Conservation (phyloP, 2,797 vertebrate genomes). For the Typhlichthys subterraneus region DNA sequence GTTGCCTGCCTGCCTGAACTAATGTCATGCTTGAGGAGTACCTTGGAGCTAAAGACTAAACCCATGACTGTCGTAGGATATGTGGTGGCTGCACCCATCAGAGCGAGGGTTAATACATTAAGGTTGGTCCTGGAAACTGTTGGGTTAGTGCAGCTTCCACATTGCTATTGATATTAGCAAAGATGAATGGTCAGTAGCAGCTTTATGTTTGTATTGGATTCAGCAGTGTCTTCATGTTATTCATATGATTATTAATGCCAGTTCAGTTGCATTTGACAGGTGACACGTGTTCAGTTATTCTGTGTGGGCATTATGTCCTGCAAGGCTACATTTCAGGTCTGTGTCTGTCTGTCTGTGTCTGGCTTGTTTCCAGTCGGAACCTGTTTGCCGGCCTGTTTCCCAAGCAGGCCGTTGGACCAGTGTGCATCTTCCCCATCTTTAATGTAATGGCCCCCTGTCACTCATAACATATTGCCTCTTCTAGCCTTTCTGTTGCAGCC, state of each 20-base stretch:
- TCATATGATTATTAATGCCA: background rate
- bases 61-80: no score
- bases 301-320: background rate
- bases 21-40: no score
- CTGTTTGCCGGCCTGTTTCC: constrained; percentile 71
- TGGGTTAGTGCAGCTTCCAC: no score
- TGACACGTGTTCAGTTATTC: background rate
- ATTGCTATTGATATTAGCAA: no score
- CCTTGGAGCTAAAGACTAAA: no score
- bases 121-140: no score
- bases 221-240: no score
- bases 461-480: constrained; percentile 31
- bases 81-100: no score
- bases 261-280: background rate
- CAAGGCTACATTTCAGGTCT: background rate
- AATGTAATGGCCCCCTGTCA: constrained; percentile 58
- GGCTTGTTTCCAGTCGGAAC: constrained; percentile 70
- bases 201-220: background rate
- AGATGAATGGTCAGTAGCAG: background rate
- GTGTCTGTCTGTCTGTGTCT: constrained; percentile 42
- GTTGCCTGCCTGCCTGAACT: no score
- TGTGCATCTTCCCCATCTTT: constrained; percentile 75
- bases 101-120: no score
- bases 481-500: constrained; percentile 10
- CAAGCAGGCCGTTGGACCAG: constrained; percentile 56